These are phyloP conservation scores for Baccha elongata DNA, from an alignment of 2,888 invertebrate genomes.

Conservation along the genomic window DNA sequence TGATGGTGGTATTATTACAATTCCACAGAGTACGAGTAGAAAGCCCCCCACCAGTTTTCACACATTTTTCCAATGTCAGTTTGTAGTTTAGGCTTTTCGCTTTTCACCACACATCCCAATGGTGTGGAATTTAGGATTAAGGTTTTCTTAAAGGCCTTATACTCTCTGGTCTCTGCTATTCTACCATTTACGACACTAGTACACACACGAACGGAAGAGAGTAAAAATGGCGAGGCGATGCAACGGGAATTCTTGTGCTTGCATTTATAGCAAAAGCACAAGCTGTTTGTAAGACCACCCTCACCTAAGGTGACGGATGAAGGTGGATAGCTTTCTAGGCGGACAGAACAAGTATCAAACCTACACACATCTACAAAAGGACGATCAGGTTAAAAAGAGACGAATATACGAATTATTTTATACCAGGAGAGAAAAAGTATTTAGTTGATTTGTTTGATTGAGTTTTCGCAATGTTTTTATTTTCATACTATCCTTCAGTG, in stretches of 20 bases:
- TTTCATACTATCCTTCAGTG: conserved; percentile 55
- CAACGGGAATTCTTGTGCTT: conserved; percentile 57
- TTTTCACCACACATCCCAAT: conserved; percentile 71
- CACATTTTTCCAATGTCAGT: conserved; percentile 56
- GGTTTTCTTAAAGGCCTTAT: conserved; percentile 45
- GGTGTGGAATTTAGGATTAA: conserved; percentile 55
- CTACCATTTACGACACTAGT: conserved; percentile 23
- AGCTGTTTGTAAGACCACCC: conserved; percentile 48
- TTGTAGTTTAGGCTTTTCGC: conserved; percentile 64
- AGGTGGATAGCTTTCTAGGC: conserved; percentile 27
- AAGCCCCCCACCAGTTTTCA: conserved; percentile 43
- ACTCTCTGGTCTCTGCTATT: conserved; percentile 48
- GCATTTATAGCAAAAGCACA: conserved; percentile 53
- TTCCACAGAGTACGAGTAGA: conserved; percentile 53
- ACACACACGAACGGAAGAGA: conserved; percentile 48
- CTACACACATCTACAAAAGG: conserved; percentile 16
- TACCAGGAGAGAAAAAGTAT: conserved; percentile 62
- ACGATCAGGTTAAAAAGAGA: conserved; percentile 63
- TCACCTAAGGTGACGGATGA: conserved; percentile 49
- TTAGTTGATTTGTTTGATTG: conserved; percentile 69
- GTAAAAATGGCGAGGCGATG: conserved; percentile 47
- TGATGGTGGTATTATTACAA: conserved; percentile 58
- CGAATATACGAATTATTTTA: conserved; percentile 31
- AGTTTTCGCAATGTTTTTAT: conserved; percentile 56
- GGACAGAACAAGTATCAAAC: conserved; percentile 50